Percentiles rank a stretch among this genome's conserved stretches.
phyloP scores from a whole-genome alignment of 1,140 invertebrate species.

The Sarcophaga bullata region DNA sequence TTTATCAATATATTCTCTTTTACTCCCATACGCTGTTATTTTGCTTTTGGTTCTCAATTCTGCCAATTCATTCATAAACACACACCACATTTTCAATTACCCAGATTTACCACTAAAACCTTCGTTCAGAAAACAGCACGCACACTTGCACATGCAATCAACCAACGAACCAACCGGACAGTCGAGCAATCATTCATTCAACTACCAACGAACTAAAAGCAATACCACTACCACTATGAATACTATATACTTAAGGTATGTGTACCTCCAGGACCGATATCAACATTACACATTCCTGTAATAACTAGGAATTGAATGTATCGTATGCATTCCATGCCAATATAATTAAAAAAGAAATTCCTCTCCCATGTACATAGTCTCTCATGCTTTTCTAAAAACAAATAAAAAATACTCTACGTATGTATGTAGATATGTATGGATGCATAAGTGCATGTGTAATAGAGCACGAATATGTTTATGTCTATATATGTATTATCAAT shows the following conservation, averaged over 20 bases:
- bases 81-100: slow-evolving; percentile 37
- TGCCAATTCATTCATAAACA: slow-evolving; percentile 23
- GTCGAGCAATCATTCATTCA: no score
- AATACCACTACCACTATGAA: neutral
- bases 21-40: neutral
- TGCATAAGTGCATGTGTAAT: no score
- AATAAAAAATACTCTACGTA: no score
- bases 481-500: no score
- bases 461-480: no score
- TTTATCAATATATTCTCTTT: neutral
- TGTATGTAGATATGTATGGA: no score
- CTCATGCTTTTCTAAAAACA: neutral
- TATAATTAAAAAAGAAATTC: slow-evolving; percentile 2
- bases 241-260: neutral
- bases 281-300: neutral
- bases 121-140: slow-evolving; percentile 17
- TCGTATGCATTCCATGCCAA: neutral
- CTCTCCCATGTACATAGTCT: neutral
- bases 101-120: slow-evolving; percentile 34
- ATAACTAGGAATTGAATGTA: neutral
- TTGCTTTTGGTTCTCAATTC: neutral
- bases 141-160: slow-evolving; percentile 23
- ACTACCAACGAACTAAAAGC: no score
- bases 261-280: no score
- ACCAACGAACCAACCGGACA: no score